Evolutionary conservation across 2,113 vertebrate species (phyloP).

Genomic region (pig (Sus scrofa)): DNA sequence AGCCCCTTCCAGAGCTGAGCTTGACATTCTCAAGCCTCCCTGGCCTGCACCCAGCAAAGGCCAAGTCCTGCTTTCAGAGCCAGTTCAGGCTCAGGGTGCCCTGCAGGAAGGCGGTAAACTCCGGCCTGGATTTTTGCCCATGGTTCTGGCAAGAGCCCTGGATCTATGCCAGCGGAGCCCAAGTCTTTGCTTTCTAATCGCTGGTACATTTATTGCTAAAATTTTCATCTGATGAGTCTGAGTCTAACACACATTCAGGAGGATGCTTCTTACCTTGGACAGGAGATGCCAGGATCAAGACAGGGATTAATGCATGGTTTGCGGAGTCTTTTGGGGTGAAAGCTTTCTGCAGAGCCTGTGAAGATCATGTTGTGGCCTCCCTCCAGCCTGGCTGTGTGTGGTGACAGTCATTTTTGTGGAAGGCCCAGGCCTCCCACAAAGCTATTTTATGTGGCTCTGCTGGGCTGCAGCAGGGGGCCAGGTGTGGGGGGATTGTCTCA

Average conservation of each 20-base stretch:
- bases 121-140: background rate
- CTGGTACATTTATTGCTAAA: background rate
- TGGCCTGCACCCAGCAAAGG: background rate
- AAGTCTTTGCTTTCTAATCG: background rate
- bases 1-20: background rate
- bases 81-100: background rate
- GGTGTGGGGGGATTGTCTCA: background rate
- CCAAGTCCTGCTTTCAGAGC: background rate
- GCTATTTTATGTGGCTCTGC: background rate
- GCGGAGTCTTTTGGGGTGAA: background rate
- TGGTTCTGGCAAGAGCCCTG: background rate
- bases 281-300: background rate
- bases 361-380: background rate
- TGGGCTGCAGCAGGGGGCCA: background rate
- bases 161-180: background rate
- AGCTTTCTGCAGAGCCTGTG: background rate
- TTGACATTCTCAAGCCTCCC: background rate
- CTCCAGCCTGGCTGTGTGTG: background rate
- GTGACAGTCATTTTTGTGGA: background rate
- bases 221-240: background rate
- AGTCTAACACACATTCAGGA: background rate
- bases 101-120: background rate
- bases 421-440: background rate
- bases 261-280: background rate
- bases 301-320: fast-evolving